Base-by-base conservation (phyloP, 2,888 invertebrate species). In the Drosophila recens region DNA sequence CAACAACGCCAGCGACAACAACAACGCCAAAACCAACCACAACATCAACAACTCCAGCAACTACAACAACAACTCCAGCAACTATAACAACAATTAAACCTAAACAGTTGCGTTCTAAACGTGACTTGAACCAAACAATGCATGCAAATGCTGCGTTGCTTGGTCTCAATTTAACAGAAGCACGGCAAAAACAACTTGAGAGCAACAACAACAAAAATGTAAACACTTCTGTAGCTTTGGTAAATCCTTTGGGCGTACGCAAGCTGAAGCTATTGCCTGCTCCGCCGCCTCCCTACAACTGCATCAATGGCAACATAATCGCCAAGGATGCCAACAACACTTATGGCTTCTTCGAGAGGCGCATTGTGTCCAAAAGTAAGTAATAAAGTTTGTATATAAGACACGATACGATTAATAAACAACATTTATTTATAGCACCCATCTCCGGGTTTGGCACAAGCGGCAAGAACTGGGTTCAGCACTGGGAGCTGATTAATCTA, bases 401-500 rank as follows among this genome's bases (percentile, higher is more conserved):
- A 10, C 4, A 1, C 4, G 10, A 33, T 17, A 10, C 2, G 13
- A 13, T 11, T 38, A 13, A 15, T 15, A 15, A 34, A 33, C 40
- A 30, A 2, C 3, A 4, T 27, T 51, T n/a, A 20, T 8, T 30
- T 93, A 10, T 91, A 97, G 97, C 95, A 76, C 96, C 97, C 0
- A 94, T 97, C 78, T 92, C 94, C 2, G 94, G 95, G 66, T 93
- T 97, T 9, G 95, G 95, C 53, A 94, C 96, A 1, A 95, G 94
- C 3, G 97, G 97, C 0, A 95, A 95, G 63, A 96, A 96, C 87
- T 97, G 97, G 97, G 93, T 98, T 36, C 95, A 96, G 82, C 96
- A 96, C 69, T 97, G 97, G 36, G 97, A 97, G 61, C 93, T 97
- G 49, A 92, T 97, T 30, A 94, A 95, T 62, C 91, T 98, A 9